Percentiles rank a stretch among this genome's conserved stretches.
Evolutionary conservation across 2,888 invertebrate genomes (phyloP).

Genomic region (Drosophila melanocephala): DNA sequence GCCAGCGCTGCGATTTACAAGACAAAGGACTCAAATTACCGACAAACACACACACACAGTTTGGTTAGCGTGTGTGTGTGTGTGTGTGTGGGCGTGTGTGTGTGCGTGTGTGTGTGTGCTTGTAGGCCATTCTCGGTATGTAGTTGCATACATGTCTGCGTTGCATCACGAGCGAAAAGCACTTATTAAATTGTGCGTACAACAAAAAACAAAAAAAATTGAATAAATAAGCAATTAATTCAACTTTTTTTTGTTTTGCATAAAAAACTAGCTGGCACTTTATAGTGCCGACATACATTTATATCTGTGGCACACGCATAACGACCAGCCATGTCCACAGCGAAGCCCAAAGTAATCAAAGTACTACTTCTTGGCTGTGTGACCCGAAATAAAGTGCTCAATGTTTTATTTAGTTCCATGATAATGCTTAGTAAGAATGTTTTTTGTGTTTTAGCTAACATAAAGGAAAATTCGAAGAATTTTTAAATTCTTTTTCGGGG

Average conservation of each 20-base stretch:
- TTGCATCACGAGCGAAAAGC: slow-evolving; percentile 12
- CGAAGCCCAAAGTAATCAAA: neutral
- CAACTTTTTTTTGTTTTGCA: neutral
- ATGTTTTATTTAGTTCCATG: neutral
- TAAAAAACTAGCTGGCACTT: neutral
- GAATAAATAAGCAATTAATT: slow-evolving; percentile 27
- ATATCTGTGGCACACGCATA: neutral
- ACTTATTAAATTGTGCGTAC: slow-evolving; percentile 22
- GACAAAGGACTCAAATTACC: slow-evolving; percentile 59
- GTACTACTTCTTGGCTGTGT: neutral
- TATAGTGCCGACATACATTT: neutral
- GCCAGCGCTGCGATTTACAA: slow-evolving; percentile 42
- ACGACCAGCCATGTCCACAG: neutral
- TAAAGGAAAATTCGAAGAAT: neutral
- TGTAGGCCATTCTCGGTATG: too few species aligned
- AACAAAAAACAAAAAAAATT: slow-evolving; percentile 2
- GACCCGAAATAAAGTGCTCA: neutral
- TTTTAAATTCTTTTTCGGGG: neutral
- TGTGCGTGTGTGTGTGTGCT: neutral
- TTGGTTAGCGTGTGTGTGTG: neutral
- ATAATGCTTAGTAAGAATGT: neutral
- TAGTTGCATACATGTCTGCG: slow-evolving; percentile 28
- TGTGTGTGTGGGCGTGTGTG: neutral
- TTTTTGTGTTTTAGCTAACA: neutral
- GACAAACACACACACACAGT: slow-evolving; percentile 18